phyloP scores from a whole-genome alignment of 2,797 vertebrate species.

The Hydrolagus colliei region DNA sequence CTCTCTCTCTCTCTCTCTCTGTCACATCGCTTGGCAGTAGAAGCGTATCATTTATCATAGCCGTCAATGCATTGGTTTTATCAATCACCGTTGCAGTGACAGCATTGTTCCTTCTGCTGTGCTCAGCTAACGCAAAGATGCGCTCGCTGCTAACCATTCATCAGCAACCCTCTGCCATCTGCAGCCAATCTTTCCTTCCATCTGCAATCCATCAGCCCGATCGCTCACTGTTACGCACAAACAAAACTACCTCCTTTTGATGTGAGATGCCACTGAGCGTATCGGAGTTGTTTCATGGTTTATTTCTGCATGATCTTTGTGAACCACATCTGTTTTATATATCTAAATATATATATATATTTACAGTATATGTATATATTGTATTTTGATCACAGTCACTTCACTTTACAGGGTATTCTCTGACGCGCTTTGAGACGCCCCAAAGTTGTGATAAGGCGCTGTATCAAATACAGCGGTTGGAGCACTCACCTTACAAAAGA shows the following conservation, averaged over 20 bases:
- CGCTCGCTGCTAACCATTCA: background rate
- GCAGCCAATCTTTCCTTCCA: slow-evolving; percentile 17
- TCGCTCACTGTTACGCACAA: background rate
- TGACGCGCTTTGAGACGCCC: too few relatives aligned
- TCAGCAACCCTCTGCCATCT: background rate
- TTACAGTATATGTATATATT: too few relatives aligned
- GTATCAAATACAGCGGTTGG: too few relatives aligned
- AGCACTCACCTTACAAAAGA: too few relatives aligned
- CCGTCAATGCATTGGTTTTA: background rate
- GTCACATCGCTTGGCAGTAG: background rate
- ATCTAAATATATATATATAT: too few relatives aligned
- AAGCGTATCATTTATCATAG: background rate
- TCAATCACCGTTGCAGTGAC: slow-evolving; percentile 1
- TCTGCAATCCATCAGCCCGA: background rate
- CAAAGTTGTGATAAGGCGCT: too few relatives aligned
- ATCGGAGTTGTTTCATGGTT: background rate
- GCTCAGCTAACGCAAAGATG: background rate
- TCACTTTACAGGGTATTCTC: too few relatives aligned
- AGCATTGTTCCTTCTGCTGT: background rate
- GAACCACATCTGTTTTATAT: too few relatives aligned
- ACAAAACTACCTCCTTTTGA: background rate
- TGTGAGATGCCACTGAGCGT: background rate
- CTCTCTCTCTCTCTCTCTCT: too few relatives aligned
- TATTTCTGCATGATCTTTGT: too few relatives aligned
- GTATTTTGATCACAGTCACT: too few relatives aligned